phyloP scores from a whole-genome alignment of 2,888 invertebrate species.

The Elaeidobius kamerunicus region DNA sequence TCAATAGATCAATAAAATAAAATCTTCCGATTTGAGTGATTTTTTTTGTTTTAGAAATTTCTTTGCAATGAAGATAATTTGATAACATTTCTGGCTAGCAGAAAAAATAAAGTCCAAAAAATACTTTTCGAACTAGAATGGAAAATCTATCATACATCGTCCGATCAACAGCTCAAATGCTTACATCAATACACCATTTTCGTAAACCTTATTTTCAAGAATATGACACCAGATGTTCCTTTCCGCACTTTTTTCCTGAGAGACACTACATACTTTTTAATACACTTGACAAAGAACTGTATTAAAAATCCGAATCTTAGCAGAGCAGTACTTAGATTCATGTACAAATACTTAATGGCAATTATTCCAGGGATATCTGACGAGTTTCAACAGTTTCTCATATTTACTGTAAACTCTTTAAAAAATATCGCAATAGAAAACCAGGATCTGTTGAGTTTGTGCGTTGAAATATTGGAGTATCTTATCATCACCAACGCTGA shows the following conservation, averaged over 20 bases:
- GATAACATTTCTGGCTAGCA: constrained; percentile 27
- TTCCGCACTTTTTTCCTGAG: constrained; percentile 55
- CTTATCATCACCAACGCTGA: constrained; percentile 54
- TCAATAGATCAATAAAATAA: not conserved
- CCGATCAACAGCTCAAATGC: constrained; percentile 55
- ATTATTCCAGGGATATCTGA: constrained; percentile 49
- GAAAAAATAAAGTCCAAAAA: constrained; percentile 39
- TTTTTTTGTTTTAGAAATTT: constrained; percentile 47
- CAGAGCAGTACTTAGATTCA: constrained; percentile 45
- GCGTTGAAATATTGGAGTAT: constrained; percentile 50
- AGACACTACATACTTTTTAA: constrained; percentile 55
- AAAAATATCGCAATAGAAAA: constrained; percentile 41
- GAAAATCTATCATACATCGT: constrained; percentile 54
- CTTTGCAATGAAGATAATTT: constrained; percentile 32
- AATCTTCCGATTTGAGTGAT: constrained; percentile 11
- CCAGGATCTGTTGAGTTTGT: constrained; percentile 46
- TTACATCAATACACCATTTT: constrained; percentile 57
- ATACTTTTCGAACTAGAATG: constrained; percentile 45
- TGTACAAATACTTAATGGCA: constrained; percentile 49
- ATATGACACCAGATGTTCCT: constrained; percentile 43
- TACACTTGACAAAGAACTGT: constrained; percentile 52
- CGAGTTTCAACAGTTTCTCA: constrained; percentile 52
- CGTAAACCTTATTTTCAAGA: constrained; percentile 49
- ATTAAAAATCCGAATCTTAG: constrained; percentile 43
- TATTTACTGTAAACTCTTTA: constrained; percentile 55